phyloP scores from a whole-genome alignment of 2,888 invertebrate species.

The Allygus modestus region DNA sequence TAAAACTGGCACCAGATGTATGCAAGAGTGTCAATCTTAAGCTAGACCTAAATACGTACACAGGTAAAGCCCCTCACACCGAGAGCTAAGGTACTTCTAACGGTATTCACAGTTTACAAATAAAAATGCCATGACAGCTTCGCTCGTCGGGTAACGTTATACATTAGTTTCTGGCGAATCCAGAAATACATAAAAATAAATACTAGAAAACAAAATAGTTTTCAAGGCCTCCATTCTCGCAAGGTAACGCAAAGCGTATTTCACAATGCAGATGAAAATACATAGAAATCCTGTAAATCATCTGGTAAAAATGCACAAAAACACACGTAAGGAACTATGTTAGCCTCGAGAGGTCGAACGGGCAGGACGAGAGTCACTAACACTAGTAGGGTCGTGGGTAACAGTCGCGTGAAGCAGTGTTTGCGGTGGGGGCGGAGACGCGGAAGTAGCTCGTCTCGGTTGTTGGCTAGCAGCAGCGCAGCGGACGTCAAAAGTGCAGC shows the following conservation, averaged over 20 bases:
- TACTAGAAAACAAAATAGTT: conserved; percentile 41
- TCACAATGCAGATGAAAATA: conserved; percentile 59
- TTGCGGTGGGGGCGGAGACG: conserved; percentile 53
- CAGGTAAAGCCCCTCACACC: conserved; percentile 30
- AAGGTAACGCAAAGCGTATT: conserved; percentile 60
- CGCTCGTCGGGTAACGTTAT: conserved; percentile 54
- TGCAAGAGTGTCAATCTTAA: conserved; percentile 45
- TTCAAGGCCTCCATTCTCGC: conserved; percentile 45
- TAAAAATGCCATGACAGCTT: conserved; percentile 57
- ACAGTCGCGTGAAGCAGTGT: conserved; percentile 63
- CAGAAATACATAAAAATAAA: conserved; percentile 53
- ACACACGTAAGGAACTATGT: conserved; percentile 56
- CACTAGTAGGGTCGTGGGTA: conserved; percentile 31
- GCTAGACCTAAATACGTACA: conserved; percentile 57
- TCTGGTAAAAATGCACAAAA: conserved; percentile 54
- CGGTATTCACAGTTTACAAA: conserved; percentile 53
- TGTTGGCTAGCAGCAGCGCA: conserved; percentile 74
- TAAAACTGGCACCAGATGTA: conserved; percentile 54
- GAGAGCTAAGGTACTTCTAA: conserved; percentile 57
- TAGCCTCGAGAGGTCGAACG: conserved; percentile 26
- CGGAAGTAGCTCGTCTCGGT: conserved; percentile 44
- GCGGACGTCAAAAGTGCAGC: conserved; percentile 77
- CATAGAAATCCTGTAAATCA: conserved; percentile 58
- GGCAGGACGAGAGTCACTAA: conserved; percentile 48
- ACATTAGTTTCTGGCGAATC: conserved; percentile 45